Evolutionary conservation across 2,113 vertebrate genomes (phyloP).

Genomic region (Natator depressus): DNA sequence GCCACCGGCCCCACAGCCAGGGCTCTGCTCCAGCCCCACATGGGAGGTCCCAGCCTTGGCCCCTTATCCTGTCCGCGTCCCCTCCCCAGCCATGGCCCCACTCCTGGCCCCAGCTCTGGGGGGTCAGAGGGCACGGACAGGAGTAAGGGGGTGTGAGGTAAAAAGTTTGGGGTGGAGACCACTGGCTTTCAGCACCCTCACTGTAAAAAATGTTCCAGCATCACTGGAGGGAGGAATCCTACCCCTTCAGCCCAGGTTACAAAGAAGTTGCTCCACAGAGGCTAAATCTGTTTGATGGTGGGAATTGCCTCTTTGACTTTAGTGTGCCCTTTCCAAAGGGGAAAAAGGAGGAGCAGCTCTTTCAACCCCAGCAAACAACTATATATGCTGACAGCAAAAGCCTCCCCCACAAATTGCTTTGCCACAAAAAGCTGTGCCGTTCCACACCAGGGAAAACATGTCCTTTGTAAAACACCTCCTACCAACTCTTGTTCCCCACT

Average conservation of each 20-base stretch:
- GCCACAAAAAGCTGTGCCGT: neutral
- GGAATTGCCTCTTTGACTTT: neutral
- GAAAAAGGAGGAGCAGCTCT: neutral
- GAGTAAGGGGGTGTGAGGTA: too few relatives aligned
- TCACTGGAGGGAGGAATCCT: neutral
- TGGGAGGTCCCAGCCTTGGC: too few relatives aligned
- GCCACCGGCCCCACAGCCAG: too few relatives aligned
- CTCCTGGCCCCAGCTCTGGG: too few relatives aligned
- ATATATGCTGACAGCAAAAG: neutral
- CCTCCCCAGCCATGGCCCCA: too few relatives aligned
- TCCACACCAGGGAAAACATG: neutral
- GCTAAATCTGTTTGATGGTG: rapidly evolving
- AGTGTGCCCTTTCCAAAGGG: neutral
- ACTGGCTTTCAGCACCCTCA: too few relatives aligned
- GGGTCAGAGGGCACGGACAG: too few relatives aligned
- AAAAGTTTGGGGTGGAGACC: too few relatives aligned
- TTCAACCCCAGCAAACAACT: neutral
- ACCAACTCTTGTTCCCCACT: neutral
- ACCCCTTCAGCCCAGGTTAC: neutral
- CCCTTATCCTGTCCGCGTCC: too few relatives aligned
- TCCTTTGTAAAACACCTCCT: neutral
- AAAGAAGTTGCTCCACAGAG: neutral
- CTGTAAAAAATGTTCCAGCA: too few relatives aligned
- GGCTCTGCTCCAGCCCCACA: too few relatives aligned
- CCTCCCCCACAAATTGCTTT: neutral